Conservation (phyloP, 2,888 invertebrate species). For the Deilephila porcellus region DNA sequence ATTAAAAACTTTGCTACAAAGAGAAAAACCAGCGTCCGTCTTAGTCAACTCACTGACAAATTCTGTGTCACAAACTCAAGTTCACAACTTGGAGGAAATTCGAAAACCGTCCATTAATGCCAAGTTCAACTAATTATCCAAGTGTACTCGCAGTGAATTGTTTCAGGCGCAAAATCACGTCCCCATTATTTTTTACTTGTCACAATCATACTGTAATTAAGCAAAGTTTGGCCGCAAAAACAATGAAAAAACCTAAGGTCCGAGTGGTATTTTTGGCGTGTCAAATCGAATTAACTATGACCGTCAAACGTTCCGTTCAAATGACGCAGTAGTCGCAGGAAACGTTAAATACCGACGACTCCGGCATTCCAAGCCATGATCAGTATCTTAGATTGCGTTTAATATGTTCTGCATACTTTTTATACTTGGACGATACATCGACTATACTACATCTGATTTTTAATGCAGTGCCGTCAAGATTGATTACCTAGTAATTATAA, state of each 20-base stretch:
- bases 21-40: not conserved
- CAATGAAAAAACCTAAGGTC: constrained; percentile 3
- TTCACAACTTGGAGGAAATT: not conserved
- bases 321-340: constrained; percentile 5
- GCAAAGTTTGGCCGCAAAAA: constrained; percentile 12
- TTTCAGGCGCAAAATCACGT: constrained; percentile 12
- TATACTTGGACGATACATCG: not conserved
- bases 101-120: not conserved
- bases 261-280: not conserved
- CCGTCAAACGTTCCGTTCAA: constrained; percentile 18
- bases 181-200: constrained; percentile 17
- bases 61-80: constrained; percentile 16
- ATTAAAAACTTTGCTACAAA: not conserved
- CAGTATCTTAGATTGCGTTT: not conserved
- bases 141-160: not conserved
- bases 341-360: not conserved
- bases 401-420: not conserved
- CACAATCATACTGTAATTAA: constrained; percentile 22
- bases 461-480: no score
- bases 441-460: not conserved
- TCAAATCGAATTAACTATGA: constrained; percentile 7
- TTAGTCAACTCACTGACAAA: not conserved
- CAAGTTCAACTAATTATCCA: constrained; percentile 12
- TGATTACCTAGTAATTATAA: no score
- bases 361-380: not conserved